Percentiles rank a stretch among this genome's conserved stretches.
Conservation (phyloP, 2,888 invertebrate species). For the Drosophila kanekoi region DNA sequence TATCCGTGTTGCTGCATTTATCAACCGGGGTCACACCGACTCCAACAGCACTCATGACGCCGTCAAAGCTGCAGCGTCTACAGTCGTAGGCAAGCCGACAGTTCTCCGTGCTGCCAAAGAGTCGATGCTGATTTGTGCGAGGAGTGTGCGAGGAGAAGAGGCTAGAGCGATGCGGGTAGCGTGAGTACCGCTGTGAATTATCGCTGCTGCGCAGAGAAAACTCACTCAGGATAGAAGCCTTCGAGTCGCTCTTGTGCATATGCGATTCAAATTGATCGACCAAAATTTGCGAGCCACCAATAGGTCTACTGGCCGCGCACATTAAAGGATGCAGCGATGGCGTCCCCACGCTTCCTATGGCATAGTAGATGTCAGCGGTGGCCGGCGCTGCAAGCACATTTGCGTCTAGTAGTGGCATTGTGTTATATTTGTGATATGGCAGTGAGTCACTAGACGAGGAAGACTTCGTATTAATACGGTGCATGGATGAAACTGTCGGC, state of each 20-base stretch:
- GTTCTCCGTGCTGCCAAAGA: conserved; percentile 85
- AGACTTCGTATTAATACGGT: conserved; percentile 83
- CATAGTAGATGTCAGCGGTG: conserved; percentile 72
- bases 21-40: conserved; percentile 53
- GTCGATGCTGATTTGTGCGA: conserved; percentile 78
- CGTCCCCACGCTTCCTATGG: conserved; percentile 49
- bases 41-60: conserved; percentile 46
- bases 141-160: conserved; percentile 74
- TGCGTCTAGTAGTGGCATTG: conserved; percentile 80
- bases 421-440: conserved; percentile 82
- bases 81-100: conserved; percentile 85
- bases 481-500: conserved; percentile 38
- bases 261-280: conserved; percentile 81
- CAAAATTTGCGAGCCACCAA: conserved; percentile 83
- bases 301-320: conserved; percentile 81
- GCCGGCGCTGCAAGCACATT: conserved; percentile 61
- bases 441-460: conserved; percentile 85
- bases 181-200: conserved; percentile 76
- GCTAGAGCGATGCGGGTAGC: conserved; percentile 74
- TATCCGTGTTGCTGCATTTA: conserved; percentile 85
- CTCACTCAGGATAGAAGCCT: conserved; percentile 84
- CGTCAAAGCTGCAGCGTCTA: conserved; percentile 84
- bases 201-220: conserved; percentile 84
- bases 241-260: conserved; percentile 85
- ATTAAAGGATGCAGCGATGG: conserved; percentile 73